Percentiles rank a stretch among this genome's conserved stretches.
Evolutionary conservation across 2,797 vertebrate species (phyloP).

Genomic region (Chaunax sp.): DNA sequence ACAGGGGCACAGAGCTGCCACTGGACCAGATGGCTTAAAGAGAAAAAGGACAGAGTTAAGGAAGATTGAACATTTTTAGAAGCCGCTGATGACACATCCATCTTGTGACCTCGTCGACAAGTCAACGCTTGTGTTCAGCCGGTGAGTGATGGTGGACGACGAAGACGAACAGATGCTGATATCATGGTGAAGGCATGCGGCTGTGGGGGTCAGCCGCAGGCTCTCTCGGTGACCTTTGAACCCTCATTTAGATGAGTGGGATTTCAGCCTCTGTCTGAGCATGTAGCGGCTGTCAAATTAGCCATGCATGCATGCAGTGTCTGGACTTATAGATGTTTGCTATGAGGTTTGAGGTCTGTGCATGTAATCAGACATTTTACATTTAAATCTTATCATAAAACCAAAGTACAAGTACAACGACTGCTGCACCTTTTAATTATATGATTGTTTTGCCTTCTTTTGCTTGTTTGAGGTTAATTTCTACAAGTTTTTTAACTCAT

Average conservation of each 20-base stretch:
- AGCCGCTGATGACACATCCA: not conserved
- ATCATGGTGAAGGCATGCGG: slow-evolving; percentile 41
- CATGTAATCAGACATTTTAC: no score
- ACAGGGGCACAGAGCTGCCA: not conserved
- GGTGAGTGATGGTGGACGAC: not conserved
- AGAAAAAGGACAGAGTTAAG: not conserved
- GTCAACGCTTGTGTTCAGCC: slow-evolving; percentile 11
- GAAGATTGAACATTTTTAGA: not conserved
- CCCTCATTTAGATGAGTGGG: slow-evolving; percentile 18
- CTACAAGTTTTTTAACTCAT: no score
- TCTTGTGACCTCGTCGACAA: slow-evolving; percentile 14
- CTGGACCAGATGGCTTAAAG: not conserved
- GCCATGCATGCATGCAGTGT: not conserved
- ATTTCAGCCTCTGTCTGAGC: not conserved
- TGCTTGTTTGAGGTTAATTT: not conserved
- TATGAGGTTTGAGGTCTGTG: no score
- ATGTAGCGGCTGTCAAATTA: not conserved
- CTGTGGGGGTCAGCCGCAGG: slow-evolving; percentile 8
- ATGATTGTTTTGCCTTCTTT: no score
- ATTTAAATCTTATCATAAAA: no score
- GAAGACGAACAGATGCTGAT: slow-evolving; percentile 24
- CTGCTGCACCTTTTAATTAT: no score
- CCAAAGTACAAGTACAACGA: no score
- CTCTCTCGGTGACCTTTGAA: slow-evolving; percentile 45
- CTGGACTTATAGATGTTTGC: not conserved